phyloP scores from a whole-genome alignment of 37 sponge, comb jelly and placozoan genomes.

The Oscarella lobularis region DNA sequence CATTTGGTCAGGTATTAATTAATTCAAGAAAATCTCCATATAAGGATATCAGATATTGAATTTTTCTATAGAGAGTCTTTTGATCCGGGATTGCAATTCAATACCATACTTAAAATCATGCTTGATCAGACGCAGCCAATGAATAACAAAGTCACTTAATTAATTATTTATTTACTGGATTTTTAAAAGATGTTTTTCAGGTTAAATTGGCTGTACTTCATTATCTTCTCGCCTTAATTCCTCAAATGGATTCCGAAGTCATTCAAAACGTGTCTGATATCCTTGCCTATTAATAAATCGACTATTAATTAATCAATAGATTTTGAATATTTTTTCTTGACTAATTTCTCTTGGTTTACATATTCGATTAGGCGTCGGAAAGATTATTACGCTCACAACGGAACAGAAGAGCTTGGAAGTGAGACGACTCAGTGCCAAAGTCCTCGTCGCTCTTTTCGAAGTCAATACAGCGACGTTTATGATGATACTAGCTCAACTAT shows the following conservation, averaged over 20 bases:
- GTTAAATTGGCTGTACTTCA: slow-evolving; percentile 64
- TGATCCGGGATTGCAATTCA: slow-evolving; percentile 43
- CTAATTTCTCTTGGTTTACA: too few species aligned
- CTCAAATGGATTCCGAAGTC: slow-evolving; percentile 30
- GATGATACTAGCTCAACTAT: slow-evolving; percentile 26
- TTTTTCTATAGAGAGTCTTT: slow-evolving; percentile 23
- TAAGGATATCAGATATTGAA: too few species aligned
- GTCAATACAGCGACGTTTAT: slow-evolving; percentile 47
- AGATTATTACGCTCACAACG: slow-evolving; percentile 29
- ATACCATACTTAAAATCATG: slow-evolving; percentile 40
- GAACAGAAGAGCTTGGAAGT: slow-evolving; percentile 70
- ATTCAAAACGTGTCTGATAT: slow-evolving; percentile 21
- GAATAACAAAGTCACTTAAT: slow-evolving; percentile 46
- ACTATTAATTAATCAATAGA: too few species aligned
- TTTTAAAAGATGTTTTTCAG: slow-evolving; percentile 5
- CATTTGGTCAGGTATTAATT: not conserved
- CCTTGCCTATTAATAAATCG: too few species aligned
- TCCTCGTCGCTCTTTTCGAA: slow-evolving; percentile 41
- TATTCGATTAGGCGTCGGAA: slow-evolving; percentile 43
- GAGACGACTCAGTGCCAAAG: slow-evolving; percentile 28
- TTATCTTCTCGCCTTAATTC: slow-evolving; percentile 46
- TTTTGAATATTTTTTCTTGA: too few species aligned
- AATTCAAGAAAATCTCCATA: too few species aligned
- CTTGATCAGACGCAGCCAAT: slow-evolving; percentile 62
- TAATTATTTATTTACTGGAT: too few species aligned